Percentiles rank a stretch among this genome's conserved stretches.
These are phyloP conservation scores for Chlamydotis undulata DNA, from an alignment of 2,113 vertebrate species.

Conservation along the genomic window DNA sequence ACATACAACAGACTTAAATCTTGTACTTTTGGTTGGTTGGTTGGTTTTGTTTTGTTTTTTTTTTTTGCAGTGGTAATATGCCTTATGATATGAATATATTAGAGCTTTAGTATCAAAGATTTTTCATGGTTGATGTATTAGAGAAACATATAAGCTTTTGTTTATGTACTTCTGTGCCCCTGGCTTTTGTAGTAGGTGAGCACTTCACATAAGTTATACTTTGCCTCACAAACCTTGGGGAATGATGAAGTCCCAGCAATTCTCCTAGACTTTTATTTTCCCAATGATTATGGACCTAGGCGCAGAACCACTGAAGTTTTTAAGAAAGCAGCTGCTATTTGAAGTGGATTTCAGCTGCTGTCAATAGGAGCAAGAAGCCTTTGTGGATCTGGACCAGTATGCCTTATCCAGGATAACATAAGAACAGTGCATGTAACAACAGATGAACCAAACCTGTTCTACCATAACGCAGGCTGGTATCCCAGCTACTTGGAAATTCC, in stretches of 20 bases:
- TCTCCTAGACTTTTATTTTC: not conserved
- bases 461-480: not conserved
- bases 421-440: not conserved
- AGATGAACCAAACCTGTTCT: not conserved
- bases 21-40: not conserved
- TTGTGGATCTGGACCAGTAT: not conserved
- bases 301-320: rapidly evolving
- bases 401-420: not conserved
- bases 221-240: not conserved
- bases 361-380: not conserved
- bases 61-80: not conserved
- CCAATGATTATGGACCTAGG: not conserved
- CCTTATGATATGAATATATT: not conserved
- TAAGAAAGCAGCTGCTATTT: not conserved
- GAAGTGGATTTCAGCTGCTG: not conserved
- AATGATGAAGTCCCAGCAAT: not conserved
- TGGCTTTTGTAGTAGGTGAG: not conserved
- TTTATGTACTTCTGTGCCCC: not conserved
- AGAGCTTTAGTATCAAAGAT: not conserved
- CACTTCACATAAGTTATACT: not conserved
- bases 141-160: not conserved
- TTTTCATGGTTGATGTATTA: not conserved
- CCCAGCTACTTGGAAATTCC: not conserved
- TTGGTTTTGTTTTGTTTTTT: not conserved
- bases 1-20: not conserved